Evolutionary conservation across 2,888 invertebrate genomes (phyloP).

Genomic region (Sphaerophoria taeniata): DNA sequence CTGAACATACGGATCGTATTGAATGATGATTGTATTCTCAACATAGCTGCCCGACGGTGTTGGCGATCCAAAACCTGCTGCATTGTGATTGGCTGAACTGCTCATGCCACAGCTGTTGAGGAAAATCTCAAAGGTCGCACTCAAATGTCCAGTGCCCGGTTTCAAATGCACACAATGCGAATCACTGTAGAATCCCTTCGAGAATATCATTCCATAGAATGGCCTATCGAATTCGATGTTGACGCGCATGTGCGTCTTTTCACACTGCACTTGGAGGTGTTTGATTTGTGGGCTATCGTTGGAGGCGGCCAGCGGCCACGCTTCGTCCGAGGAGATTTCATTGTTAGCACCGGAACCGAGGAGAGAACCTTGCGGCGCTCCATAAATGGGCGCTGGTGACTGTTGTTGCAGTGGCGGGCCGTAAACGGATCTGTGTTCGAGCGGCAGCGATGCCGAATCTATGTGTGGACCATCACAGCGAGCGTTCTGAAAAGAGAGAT

Average conservation of each 20-base stretch:
- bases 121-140: constrained; percentile 96
- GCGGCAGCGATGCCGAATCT: constrained; percentile 91
- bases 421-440: constrained; percentile 91
- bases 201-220: constrained; percentile 98
- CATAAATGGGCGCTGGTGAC: constrained; percentile 82
- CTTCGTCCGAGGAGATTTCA: constrained; percentile 87
- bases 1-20: constrained; percentile 97
- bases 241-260: constrained; percentile 97
- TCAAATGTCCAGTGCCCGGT: constrained; percentile 94
- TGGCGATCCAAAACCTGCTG: constrained; percentile 92
- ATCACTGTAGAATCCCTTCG: constrained; percentile 96
- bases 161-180: constrained; percentile 95
- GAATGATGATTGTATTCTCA: constrained; percentile 96
- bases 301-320: constrained; percentile 94
- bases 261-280: constrained; percentile 96
- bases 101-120: constrained; percentile 97
- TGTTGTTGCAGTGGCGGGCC: constrained; percentile 89
- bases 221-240: constrained; percentile 97
- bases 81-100: constrained; percentile 95
- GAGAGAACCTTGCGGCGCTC: constrained; percentile 80
- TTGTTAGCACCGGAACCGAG: constrained; percentile 82
- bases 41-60: constrained; percentile 96
- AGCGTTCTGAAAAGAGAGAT: constrained; percentile 85
- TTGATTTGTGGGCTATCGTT: constrained; percentile 96
- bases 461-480: constrained; percentile 90